These are phyloP conservation scores for Leucophenga montana DNA, from an alignment of 2,888 invertebrate species.

Conservation along the genomic window DNA sequence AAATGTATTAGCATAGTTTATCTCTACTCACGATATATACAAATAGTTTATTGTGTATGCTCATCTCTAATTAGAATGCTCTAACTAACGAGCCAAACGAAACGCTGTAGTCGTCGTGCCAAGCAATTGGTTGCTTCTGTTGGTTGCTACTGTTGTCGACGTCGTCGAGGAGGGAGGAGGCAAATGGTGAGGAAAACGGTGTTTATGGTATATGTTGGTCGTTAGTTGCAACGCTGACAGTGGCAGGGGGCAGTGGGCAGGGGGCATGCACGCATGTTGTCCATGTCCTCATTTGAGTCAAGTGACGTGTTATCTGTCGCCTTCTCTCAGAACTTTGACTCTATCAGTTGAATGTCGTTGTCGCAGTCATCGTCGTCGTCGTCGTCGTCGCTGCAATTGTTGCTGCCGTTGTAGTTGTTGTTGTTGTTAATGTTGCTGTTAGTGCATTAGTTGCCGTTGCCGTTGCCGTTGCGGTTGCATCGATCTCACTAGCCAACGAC, in stretches of 20 bases:
- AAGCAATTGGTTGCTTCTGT: background rate
- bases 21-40: background rate
- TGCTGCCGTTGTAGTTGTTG: background rate
- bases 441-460: conserved; percentile 41
- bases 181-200: background rate
- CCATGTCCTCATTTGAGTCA: conserved; percentile 72
- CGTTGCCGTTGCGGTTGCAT: conserved; percentile 35
- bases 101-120: background rate
- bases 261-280: conserved; percentile 66
- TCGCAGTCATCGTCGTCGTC: conserved; percentile 46
- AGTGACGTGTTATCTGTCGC: conserved; percentile 73
- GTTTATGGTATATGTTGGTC: background rate
- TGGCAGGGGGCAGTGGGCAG: conserved; percentile 31
- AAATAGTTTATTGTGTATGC: conserved; percentile 3
- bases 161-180: background rate
- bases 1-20: too few relatives aligned
- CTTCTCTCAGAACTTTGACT: conserved; percentile 72
- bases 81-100: conserved; percentile 36
- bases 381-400: conserved; percentile 4
- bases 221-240: conserved; percentile 23
- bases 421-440: conserved; percentile 37
- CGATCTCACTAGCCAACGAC: background rate
- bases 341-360: conserved; percentile 72
- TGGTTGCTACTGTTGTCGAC: background rate
- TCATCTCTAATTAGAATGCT: conserved; percentile 26